Evolutionary conservation across 2,113 vertebrate species (phyloP), one percentile per base, ranked within the genome.

Genomic region (Ptilorrhoa leucosticta): DNA sequence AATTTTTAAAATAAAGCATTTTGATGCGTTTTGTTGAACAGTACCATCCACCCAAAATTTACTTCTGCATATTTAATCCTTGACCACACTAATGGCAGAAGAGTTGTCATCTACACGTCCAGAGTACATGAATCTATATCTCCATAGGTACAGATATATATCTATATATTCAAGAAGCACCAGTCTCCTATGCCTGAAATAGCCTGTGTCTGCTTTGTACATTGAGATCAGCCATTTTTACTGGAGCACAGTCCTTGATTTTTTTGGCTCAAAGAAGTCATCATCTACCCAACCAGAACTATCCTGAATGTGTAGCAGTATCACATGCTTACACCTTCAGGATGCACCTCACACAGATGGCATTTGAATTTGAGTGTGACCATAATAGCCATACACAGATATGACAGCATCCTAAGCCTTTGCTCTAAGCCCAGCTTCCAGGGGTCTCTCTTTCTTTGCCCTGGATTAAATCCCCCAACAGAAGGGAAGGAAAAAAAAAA

Each of bases 231-330:
- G 57, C 70, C 45, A 20, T 86, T 82, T 93, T 90, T 81, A 88
- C 54, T 70, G 80, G 44, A 89, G 27, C 47, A 78, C 82, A 93
- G 89, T 87, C 96, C 96, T 97, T 96, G 69, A 83, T 63, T 76
- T 75, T 64, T 65, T 69, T 82, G 72, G 27, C 76, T 81, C 39
- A 65, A 84, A 88, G n/a, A 77, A 84, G 30, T 50, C 24, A 79
- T 44, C 57, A 60, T 40, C 47, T 76, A 30, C 53, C 35, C 40
- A 63, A 50, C 56, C n/a, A 89, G 47, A 89, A 70, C 44, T 30
- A 27, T 22, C 48, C 44, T 37, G 37, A 87, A 94, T 63, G 26
- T 48, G 72, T 13, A 90, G 60, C 45, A 87, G 7, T 57, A 83
- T 37, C 56, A 63, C 7, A 21, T 26, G 56, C 15, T 3, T 73